Conservation (phyloP, 2,113 vertebrate species). For the Mesocricetus auratus region DNA sequence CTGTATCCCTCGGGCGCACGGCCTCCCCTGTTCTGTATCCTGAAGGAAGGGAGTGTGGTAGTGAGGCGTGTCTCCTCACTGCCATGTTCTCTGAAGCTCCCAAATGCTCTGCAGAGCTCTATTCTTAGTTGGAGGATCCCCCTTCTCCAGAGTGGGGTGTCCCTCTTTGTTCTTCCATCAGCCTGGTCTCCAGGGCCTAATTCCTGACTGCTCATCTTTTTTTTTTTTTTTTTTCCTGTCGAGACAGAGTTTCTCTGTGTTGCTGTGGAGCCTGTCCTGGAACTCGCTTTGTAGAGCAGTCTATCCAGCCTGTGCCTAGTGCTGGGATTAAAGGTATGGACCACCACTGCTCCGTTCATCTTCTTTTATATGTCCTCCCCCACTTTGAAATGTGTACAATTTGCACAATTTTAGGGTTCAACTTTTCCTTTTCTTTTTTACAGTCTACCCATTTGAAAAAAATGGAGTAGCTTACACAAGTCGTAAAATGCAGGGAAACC, state of each 20-base stretch:
- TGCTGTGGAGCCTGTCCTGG: no score
- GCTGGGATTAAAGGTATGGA: no score
- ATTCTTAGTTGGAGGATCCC: accelerated
- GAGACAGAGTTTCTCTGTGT: no score
- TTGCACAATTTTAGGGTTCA: not conserved
- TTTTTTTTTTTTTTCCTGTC: no score
- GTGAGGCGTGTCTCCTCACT: accelerated
- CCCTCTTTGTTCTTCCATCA: accelerated
- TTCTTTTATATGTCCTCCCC: no score
- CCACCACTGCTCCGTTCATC: no score
- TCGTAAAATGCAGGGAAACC: not conserved
- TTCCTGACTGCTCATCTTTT: not conserved
- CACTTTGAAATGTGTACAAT: not conserved
- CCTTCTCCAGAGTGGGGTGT: not conserved
- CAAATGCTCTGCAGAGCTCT: accelerated
- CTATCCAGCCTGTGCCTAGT: no score
- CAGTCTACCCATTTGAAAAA: not conserved
- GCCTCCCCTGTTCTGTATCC: not conserved
- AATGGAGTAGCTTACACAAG: not conserved
- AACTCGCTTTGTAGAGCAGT: no score
- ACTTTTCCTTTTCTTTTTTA: not conserved
- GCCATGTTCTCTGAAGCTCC: accelerated
- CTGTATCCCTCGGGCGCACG: no score
- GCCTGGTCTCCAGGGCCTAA: accelerated
- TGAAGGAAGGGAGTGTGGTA: accelerated